Base-by-base conservation (phyloP, 2,888 invertebrate species). In the Acrocera orbiculus region DNA sequence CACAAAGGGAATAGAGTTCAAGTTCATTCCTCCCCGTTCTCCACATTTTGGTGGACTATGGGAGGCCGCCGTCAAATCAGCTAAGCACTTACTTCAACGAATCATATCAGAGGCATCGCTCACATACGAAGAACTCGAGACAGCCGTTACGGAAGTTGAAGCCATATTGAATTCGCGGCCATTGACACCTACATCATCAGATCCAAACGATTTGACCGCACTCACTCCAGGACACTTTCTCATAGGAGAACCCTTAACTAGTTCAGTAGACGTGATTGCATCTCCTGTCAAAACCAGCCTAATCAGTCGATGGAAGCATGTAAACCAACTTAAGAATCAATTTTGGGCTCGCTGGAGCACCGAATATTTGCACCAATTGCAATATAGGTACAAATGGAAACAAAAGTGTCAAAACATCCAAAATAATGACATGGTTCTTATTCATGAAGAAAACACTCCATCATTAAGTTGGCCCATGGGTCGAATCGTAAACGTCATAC, bases 401-500 rank as follows among this genome's bases (percentile, higher is more conserved):
- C 7, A 26, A 15, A 9, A 16, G 3, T 7, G 11, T 5, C 16
- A 3, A 7, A n/a, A 4, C 13, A 16, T 25, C 10, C 3, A n/a
- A n/a, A 27, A 37, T 15, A 43, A 42, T 11, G 31, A 38, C n/a
- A 11, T 51, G 8, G 48, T 47, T 4, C 26, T 50, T 5, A 19
- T 49, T 9, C 43, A 40, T n/a, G 42, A 48, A 14, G 42, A 44
- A 9, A 40, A 40, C 27, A 16, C 34, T 4, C 43, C 42, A 7
- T 42, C 46, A 15, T n/a, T 34, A 5, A 29, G 42, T 9, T 51
- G 50, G 50, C 30, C 30, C 10, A 24, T 47, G 6, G 49, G 40
- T 4, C 26, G 43, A 26, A 38, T 50, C 8, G 27, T 31, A 6
- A 26, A 43, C 10, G 16, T 44, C n/a, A 40, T 44, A 17, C 46